A percentile compares a stretch with the other conserved stretches of the same genome.
Conservation (phyloP, 2,888 invertebrate genomes). For the Thymelicus acteon region DNA sequence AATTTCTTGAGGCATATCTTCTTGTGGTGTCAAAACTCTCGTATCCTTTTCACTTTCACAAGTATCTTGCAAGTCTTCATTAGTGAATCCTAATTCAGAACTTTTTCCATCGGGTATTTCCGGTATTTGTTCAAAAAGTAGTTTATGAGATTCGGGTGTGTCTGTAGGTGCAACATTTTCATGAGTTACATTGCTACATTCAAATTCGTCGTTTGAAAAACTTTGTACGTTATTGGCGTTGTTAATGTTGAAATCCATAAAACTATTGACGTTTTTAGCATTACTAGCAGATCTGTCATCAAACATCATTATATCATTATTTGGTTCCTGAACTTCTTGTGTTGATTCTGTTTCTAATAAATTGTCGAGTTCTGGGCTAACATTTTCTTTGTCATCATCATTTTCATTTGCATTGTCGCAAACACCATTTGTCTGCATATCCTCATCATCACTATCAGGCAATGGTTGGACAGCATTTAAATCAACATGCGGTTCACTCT, state of each 20-base stretch:
- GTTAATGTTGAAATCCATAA: conserved; percentile 61
- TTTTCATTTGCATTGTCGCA: conserved; percentile 49
- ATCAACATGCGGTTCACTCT: conserved; percentile 77
- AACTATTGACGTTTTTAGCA: conserved; percentile 58
- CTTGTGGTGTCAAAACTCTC: conserved; percentile 63
- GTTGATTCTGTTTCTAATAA: conserved; percentile 53
- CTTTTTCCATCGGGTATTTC: conserved; percentile 81
- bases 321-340: conserved; percentile 58
- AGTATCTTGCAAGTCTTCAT: conserved; percentile 69
- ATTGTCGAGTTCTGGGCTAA: conserved; percentile 61
- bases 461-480: conserved; percentile 85
- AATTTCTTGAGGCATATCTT: conserved; percentile 68
- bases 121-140: conserved; percentile 79
- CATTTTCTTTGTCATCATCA: conserved; percentile 69
- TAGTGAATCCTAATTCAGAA: conserved; percentile 74
- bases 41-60: conserved; percentile 70
- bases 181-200: conserved; percentile 59
- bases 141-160: conserved; percentile 80
- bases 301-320: conserved; percentile 71
- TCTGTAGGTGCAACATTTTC: conserved; percentile 71
- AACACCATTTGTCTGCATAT: conserved; percentile 63
- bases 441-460: conserved; percentile 83
- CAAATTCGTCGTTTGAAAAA: conserved; percentile 67
- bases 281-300: conserved; percentile 62
- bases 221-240: conserved; percentile 60